phyloP scores from a whole-genome alignment of 2,888 invertebrate species.

The Falcaria lacertinaria region DNA sequence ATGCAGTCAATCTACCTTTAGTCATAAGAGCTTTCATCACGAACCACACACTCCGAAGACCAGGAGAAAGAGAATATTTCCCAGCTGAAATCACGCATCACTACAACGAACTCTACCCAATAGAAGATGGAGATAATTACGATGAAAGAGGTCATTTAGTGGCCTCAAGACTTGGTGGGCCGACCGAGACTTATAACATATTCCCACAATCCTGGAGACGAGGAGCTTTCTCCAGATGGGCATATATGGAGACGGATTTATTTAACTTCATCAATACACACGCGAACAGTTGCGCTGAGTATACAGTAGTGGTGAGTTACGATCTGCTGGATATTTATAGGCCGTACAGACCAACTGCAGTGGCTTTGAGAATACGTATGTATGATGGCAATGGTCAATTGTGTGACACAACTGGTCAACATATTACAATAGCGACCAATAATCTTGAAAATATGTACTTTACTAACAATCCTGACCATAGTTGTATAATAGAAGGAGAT shows the following conservation, averaged over 20 bases:
- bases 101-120: neutral
- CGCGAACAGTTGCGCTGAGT: neutral
- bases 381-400: neutral
- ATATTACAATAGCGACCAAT: neutral
- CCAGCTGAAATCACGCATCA: neutral
- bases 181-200: neutral
- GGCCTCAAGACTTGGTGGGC: neutral
- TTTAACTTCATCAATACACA: neutral
- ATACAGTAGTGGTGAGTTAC: neutral
- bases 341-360: neutral
- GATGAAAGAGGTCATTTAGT: conserved; percentile 1
- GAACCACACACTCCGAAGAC: neutral
- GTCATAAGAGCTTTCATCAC: neutral
- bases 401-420: neutral
- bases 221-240: neutral
- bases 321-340: neutral
- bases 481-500: neutral
- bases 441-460: neutral
- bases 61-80: neutral
- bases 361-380: neutral
- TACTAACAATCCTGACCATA: neutral
- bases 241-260: neutral
- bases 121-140: neutral
- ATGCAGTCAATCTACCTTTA: neutral
- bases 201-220: conserved; percentile 1